Conservation (phyloP, 30 jellyfish, hydroid and myxozoan genomes). For the Rhopilema esculentum region DNA sequence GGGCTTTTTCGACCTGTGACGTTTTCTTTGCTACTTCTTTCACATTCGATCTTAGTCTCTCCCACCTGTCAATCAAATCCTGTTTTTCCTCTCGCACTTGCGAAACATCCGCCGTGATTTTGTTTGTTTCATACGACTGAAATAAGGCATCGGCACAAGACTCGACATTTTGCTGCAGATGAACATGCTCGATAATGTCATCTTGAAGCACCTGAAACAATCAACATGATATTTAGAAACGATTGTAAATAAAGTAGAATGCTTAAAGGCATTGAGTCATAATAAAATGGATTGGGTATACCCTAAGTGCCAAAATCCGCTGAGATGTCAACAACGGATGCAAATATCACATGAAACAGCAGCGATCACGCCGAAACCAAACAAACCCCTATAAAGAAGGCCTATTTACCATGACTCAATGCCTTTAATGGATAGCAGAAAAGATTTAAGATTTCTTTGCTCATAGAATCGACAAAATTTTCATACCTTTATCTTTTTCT, state of each 20-base stretch:
- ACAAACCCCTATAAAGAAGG: too few species aligned
- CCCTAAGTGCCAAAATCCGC: background rate
- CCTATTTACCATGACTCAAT: too few species aligned
- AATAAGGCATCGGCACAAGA: conserved; percentile 62
- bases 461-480: background rate
- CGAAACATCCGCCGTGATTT: conserved; percentile 78
- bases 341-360: too few species aligned
- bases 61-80: conserved; percentile 88
- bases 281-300: background rate
- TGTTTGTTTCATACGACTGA: conserved; percentile 52
- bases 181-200: conserved; percentile 75
- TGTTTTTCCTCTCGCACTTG: conserved; percentile 75
- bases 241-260: background rate
- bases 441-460: too few species aligned
- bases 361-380: background rate
- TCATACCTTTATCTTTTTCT: conserved; percentile 50
- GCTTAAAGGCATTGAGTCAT: background rate
- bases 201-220: conserved; percentile 64
- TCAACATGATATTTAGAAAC: background rate
- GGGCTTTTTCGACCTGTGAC: conserved; percentile 51
- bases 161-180: conserved; percentile 59
- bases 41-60: conserved; percentile 43
- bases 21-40: conserved; percentile 64
- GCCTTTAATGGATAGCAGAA: too few species aligned
- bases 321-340: background rate